These are phyloP conservation scores for Phacellophora camtschatica DNA, from an alignment of 30 jellyfish, hydroid and myxozoan species.

Conservation along the genomic window DNA sequence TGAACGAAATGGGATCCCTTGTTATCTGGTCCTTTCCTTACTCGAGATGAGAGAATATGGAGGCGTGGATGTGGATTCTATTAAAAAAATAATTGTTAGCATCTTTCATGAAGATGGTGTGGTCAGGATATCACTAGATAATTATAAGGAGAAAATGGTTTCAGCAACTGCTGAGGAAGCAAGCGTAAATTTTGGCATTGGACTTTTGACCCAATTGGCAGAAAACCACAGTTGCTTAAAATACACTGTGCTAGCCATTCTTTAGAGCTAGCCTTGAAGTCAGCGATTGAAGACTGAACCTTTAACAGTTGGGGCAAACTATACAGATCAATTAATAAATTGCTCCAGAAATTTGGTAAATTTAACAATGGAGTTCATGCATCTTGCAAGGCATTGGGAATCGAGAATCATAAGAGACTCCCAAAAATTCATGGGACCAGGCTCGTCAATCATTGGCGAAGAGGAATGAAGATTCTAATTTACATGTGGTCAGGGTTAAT, in stretches of 20 bases:
- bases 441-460: slow-evolving; percentile 10
- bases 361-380: not conserved
- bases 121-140: slow-evolving; percentile 13
- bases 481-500: slow-evolving; percentile 56
- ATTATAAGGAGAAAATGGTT: not conserved
- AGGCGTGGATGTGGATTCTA: slow-evolving; percentile 57
- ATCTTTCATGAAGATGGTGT: slow-evolving; percentile 15
- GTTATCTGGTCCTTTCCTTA: slow-evolving; percentile 37
- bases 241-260: slow-evolving; percentile 74
- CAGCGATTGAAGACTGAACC: slow-evolving; percentile 7
- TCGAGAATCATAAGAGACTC: not conserved
- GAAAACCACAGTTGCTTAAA: slow-evolving; percentile 65
- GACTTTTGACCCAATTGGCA: slow-evolving; percentile 57
- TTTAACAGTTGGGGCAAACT: slow-evolving; percentile 18
- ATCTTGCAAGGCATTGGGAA: slow-evolving; percentile 32
- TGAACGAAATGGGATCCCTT: slow-evolving; percentile 68
- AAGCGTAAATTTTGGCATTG: slow-evolving; percentile 49
- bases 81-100: slow-evolving; percentile 10
- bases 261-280: slow-evolving; percentile 55
- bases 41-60: slow-evolving; percentile 68
- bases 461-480: slow-evolving; percentile 11
- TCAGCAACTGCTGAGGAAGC: slow-evolving; percentile 76
- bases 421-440: slow-evolving; percentile 66
- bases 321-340: not conserved
- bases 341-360: slow-evolving; percentile 31